Evolutionary conservation across 2,888 invertebrate genomes (phyloP).

Genomic region (Celastrina argiolus): DNA sequence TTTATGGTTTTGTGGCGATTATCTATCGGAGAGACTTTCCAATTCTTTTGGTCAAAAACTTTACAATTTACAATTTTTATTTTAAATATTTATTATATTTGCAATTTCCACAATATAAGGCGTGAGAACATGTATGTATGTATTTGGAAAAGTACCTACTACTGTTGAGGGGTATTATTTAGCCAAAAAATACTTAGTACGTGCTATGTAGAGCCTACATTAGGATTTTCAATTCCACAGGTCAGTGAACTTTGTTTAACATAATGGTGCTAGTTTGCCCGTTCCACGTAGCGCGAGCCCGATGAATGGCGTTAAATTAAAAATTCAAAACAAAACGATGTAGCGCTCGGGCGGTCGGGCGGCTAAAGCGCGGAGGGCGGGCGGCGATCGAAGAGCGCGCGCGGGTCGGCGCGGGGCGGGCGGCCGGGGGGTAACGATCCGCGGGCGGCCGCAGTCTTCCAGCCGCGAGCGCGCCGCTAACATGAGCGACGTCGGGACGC

Average conservation of each 20-base stretch:
- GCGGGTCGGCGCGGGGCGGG: constrained; percentile 60
- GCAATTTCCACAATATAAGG: too few relatives aligned
- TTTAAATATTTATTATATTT: not conserved
- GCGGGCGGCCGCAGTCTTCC: constrained; percentile 65
- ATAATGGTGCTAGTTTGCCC: constrained; percentile 49
- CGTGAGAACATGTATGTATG: too few relatives aligned
- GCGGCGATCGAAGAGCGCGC: constrained; percentile 73
- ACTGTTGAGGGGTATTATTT: too few relatives aligned
- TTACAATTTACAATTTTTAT: not conserved
- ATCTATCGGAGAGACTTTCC: not conserved
- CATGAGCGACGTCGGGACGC: constrained; percentile 77
- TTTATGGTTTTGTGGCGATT: not conserved
- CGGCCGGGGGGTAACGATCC: constrained; percentile 49
- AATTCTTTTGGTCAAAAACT: not conserved
- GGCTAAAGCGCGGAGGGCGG: constrained; percentile 64
- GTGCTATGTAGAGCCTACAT: not conserved
- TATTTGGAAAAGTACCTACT: too few relatives aligned
- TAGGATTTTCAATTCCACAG: constrained; percentile 29
- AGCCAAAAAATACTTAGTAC: not conserved
- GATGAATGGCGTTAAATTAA: constrained; percentile 74
- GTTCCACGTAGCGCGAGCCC: constrained; percentile 50
- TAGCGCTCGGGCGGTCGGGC: constrained; percentile 69
- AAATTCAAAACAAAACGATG: constrained; percentile 73
- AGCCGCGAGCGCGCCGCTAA: constrained; percentile 72
- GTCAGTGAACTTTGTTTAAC: constrained; percentile 48